phyloP scores from a whole-genome alignment of 2,113 vertebrate species.

The Amphilophus citrinellus region DNA sequence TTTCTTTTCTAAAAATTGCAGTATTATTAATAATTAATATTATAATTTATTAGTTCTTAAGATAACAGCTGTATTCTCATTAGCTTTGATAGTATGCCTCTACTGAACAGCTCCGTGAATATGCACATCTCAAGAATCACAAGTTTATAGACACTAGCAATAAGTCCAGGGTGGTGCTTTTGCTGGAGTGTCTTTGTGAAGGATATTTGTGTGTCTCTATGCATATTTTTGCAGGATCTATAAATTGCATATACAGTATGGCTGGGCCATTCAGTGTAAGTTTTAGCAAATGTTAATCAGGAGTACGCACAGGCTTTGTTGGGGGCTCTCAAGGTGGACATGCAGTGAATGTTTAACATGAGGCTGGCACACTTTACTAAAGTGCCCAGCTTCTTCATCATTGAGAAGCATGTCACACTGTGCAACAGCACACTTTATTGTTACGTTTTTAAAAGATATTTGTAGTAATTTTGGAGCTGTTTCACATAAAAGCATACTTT shows the following conservation, averaged over 20 bases:
- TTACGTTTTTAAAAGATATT: no score
- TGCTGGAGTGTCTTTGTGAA: background rate
- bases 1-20: background rate
- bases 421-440: background rate
- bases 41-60: background rate
- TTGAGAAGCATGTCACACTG: background rate
- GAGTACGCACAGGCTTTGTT: background rate
- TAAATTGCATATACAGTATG: no score
- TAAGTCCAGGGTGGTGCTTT: constrained; percentile 10
- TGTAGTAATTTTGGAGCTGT: background rate
- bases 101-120: constrained; percentile 25
- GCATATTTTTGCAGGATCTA: background rate
- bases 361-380: no score
- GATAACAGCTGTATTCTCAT: background rate
- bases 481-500: no score
- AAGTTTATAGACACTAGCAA: background rate
- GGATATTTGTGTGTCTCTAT: background rate
- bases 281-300: background rate
- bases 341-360: no score
- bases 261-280: background rate
- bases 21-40: background rate
- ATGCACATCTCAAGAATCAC: constrained; percentile 2
- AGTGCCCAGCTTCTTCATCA: background rate
- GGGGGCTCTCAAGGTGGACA: background rate
- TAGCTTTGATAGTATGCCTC: background rate